Percentiles rank a stretch among this genome's conserved stretches.
phyloP scores from a whole-genome alignment of 1,140 invertebrate genomes.

The Sesamia nonagrioides region DNA sequence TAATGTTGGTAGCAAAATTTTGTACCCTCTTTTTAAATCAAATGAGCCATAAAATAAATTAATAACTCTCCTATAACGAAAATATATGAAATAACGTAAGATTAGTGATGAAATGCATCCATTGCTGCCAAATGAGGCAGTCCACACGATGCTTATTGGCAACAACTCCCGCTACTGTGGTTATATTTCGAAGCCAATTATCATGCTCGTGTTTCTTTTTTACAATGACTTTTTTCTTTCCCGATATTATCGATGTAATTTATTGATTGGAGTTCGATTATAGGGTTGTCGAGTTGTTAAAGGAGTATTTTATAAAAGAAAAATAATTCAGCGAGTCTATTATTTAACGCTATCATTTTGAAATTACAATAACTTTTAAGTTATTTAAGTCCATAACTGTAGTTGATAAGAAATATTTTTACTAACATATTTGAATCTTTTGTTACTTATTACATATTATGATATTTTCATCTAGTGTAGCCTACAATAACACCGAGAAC shows the following conservation, averaged over 20 bases:
- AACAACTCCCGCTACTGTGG: slow-evolving; percentile 36
- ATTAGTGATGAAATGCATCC: slow-evolving; percentile 17
- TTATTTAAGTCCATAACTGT: too few relatives aligned
- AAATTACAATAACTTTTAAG: too few relatives aligned
- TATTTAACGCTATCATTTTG: too few relatives aligned
- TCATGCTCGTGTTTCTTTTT: slow-evolving; percentile 17
- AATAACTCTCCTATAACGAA: not conserved
- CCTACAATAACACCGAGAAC: too few relatives aligned
- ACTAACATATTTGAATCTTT: too few relatives aligned
- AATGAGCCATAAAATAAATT: not conserved
- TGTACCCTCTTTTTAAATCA: not conserved
- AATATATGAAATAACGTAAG: not conserved
- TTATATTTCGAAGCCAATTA: slow-evolving; percentile 36
- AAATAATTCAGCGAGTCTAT: too few relatives aligned
- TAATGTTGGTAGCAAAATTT: not conserved
- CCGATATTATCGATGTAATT: slow-evolving; percentile 47
- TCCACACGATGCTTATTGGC: not conserved
- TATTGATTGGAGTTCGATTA: slow-evolving; percentile 26
- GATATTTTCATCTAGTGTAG: too few relatives aligned
- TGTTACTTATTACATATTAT: too few relatives aligned
- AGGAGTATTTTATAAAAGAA: not conserved
- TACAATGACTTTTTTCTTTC: slow-evolving; percentile 34
- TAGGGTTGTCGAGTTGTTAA: slow-evolving; percentile 10
- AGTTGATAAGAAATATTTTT: too few relatives aligned
- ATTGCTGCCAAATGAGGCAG: not conserved